A percentile compares a stretch with the other conserved stretches of the same genome.
phyloP scores from a whole-genome alignment of 2,113 vertebrate genomes.

The Hassar affinis region DNA sequence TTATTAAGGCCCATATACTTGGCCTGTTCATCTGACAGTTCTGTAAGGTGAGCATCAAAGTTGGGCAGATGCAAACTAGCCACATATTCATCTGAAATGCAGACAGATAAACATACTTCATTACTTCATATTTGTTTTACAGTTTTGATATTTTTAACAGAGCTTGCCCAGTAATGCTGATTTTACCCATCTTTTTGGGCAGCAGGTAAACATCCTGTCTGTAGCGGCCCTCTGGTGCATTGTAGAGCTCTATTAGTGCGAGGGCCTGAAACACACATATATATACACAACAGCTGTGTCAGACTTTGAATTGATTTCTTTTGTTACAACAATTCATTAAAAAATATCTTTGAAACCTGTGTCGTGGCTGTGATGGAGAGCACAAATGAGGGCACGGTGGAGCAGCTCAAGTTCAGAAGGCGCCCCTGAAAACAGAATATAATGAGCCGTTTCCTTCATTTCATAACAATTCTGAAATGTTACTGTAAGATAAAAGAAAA shows the following conservation, averaged over 20 bases:
- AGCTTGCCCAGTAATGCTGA: conserved; percentile 16
- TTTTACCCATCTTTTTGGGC: conserved; percentile 97
- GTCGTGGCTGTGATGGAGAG: conserved; percentile 98
- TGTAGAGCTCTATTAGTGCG: conserved; percentile 95
- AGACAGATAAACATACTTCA: conserved; percentile 4
- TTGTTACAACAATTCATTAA: not conserved
- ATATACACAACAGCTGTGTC: not conserved
- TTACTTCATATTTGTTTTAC: not conserved
- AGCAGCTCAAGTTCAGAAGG: conserved; percentile 96
- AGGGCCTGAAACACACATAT: conserved; percentile 75
- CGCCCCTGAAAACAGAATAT: conserved; percentile 79
- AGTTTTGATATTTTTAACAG: not conserved
- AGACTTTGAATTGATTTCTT: not conserved
- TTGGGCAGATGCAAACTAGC: conserved; percentile 94
- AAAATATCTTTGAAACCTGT: conserved; percentile 75
- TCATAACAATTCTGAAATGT: not conserved
- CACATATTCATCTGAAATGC: conserved; percentile 89
- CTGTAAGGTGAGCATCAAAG: conserved; percentile 94
- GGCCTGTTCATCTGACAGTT: conserved; percentile 92
- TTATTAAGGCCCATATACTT: conserved; percentile 98
- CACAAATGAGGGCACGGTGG: conserved; percentile 96
- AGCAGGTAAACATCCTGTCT: conserved; percentile 97
- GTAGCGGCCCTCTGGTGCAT: conserved; percentile 94
- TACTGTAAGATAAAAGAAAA: not conserved
- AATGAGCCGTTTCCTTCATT: not conserved